Percentiles rank a stretch among this genome's conserved stretches.
phyloP scores from a whole-genome alignment of 2,113 vertebrate species.

The Bungarus multicinctus region DNA sequence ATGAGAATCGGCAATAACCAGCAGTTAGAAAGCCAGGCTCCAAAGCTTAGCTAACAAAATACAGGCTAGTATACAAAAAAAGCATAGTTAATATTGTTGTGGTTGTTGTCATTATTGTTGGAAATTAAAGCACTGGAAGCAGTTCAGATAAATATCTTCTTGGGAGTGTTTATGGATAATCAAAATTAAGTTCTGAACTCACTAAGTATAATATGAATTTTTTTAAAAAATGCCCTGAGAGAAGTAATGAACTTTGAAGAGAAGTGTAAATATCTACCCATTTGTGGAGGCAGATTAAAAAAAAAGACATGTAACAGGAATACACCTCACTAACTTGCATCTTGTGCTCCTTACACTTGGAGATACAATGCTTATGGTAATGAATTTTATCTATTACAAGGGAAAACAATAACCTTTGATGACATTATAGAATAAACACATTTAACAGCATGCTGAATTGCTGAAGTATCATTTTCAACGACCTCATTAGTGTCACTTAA shows the following conservation, averaged over 20 bases:
- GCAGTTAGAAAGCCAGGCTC: not conserved
- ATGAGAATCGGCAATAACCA: not conserved
- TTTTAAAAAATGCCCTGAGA: not conserved
- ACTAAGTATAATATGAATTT: not conserved
- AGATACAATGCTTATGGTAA: conserved; percentile 82
- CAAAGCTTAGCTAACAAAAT: not conserved
- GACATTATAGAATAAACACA: conserved; percentile 93
- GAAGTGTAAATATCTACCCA: conserved; percentile 64
- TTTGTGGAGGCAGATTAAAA: conserved; percentile 64
- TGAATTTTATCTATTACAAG: conserved; percentile 81
- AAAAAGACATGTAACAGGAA: conserved; percentile 55
- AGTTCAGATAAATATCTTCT: not conserved
- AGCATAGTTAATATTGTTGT: not conserved
- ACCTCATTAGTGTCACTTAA: conserved; percentile 96
- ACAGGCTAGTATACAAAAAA: not conserved
- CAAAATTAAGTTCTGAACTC: not conserved
- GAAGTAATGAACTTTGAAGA: conserved; percentile 57
- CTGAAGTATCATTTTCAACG: conserved; percentile 89
- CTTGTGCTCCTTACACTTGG: conserved; percentile 69
- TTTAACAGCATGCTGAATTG: conserved; percentile 86
- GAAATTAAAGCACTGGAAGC: not conserved
- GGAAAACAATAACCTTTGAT: conserved; percentile 85
- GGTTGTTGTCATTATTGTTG: not conserved
- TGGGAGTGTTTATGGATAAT: conserved; percentile 30
- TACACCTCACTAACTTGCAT: conserved; percentile 75